Conservation (phyloP, 2,113 vertebrate species). For the human (Homo sapiens) region GRCh38 chr5:135918501-135919000, state of each 20-base stretch:
- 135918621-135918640: not conserved
- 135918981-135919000: not conserved
- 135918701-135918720: not conserved
- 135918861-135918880: not conserved
- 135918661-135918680: not conserved
- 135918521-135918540: not conserved
- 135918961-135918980: not conserved
- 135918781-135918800: not conserved
- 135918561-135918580: not conserved
- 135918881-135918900: not conserved
- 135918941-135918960: not conserved
- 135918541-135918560: not conserved
- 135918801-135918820: not conserved
- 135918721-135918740: not conserved
- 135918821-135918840: not conserved
- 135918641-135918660: not conserved
- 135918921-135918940: slow-evolving; percentile 41
- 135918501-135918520: not conserved
- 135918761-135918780: not conserved
- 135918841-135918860: not conserved
- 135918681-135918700: not conserved
- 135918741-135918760: not conserved
- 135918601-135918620: accelerated
- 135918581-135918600: not conserved
- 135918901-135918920: not conserved